Evolutionary conservation across 2,113 vertebrate species (phyloP).

Genomic region (Mus pahari): DNA sequence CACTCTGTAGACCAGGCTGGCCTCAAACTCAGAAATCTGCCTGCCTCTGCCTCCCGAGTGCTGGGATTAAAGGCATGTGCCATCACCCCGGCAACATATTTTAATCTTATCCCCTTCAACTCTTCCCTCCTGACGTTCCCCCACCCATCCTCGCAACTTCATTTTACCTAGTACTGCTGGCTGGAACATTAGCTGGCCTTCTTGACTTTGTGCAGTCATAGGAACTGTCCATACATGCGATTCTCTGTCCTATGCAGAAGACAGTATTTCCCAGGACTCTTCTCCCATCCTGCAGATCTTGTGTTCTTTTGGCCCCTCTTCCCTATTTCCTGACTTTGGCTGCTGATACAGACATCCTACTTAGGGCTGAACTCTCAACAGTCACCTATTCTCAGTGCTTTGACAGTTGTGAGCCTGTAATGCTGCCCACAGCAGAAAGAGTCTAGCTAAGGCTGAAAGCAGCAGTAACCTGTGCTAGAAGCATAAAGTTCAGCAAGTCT

Average conservation of each 20-base stretch:
- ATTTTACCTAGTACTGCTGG: background rate
- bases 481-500: background rate
- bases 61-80: too few species aligned
- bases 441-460: background rate
- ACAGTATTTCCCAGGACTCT: background rate
- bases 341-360: background rate
- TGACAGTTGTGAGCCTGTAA: background rate
- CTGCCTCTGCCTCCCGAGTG: too few species aligned
- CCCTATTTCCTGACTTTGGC: background rate
- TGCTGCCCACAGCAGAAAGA: background rate
- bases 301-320: background rate
- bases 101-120: background rate
- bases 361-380: background rate
- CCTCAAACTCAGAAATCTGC: too few species aligned
- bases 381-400: background rate
- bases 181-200: background rate
- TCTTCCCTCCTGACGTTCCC: background rate
- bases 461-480: background rate
- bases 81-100: too few species aligned
- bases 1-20: too few species aligned
- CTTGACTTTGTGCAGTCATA: background rate
- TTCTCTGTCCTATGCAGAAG: background rate
- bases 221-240: background rate
- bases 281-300: background rate
- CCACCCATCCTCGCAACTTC: background rate